These are phyloP conservation scores for Elmis aenea DNA, from an alignment of 2,888 invertebrate species.

Conservation along the genomic window DNA sequence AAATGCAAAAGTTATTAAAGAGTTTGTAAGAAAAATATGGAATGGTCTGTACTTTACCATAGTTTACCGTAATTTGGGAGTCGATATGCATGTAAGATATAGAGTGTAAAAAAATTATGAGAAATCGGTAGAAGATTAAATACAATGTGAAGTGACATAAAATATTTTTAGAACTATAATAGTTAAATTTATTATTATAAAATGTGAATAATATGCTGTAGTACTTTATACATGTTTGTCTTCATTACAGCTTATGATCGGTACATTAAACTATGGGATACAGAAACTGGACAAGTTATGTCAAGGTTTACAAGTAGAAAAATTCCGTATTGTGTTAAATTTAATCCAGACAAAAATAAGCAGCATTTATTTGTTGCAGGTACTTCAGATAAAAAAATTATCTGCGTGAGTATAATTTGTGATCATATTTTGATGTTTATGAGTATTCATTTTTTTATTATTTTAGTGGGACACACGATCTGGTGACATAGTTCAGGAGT, in stretches of 20 bases:
- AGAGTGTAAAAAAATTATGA: too few relatives aligned
- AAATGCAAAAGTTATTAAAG: too few relatives aligned
- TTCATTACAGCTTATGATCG: constrained; percentile 85
- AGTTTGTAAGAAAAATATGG: too few relatives aligned
- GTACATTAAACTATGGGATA: constrained; percentile 98
- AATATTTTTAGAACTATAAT: too few relatives aligned
- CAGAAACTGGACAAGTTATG: constrained; percentile 87
- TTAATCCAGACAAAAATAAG: constrained; percentile 95
- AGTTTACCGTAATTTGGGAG: too few relatives aligned
- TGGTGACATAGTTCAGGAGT: constrained; percentile 95
- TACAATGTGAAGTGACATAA: too few relatives aligned
- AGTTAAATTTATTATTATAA: too few relatives aligned
- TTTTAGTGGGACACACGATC: constrained; percentile 91
- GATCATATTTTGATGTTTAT: constrained; percentile 5
- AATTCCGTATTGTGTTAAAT: constrained; percentile 97
- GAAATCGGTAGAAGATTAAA: too few relatives aligned
- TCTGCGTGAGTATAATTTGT: constrained; percentile 72
- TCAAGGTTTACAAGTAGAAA: constrained; percentile 91
- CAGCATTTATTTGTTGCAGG: constrained; percentile 98
- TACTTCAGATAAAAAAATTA: constrained; percentile 98
- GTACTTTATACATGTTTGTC: too few relatives aligned
- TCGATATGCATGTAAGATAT: too few relatives aligned
- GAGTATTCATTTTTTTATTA: constrained; percentile 12
- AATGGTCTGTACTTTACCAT: too few relatives aligned
- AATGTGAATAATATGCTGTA: too few relatives aligned